Conservation (phyloP, 1,140 invertebrate species). For the Wasmannia auropunctata region DNA sequence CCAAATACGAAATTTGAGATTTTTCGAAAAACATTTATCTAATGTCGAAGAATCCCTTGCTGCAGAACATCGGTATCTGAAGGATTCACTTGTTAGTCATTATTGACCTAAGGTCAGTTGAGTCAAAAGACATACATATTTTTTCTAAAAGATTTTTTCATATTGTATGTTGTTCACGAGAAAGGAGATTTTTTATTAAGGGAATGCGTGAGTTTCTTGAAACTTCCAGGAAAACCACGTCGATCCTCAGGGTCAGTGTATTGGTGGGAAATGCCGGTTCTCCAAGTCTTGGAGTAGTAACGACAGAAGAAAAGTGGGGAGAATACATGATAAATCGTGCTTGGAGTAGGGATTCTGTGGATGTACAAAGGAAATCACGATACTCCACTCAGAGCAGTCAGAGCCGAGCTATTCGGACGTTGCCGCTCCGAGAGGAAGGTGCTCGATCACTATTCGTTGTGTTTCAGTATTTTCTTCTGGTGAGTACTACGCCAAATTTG, state of each 20-base stretch:
- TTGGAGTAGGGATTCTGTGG: slow-evolving; percentile 7
- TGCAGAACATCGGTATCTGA: background rate
- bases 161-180: background rate
- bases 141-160: background rate
- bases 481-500: slow-evolving; percentile 20
- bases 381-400: background rate
- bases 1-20: background rate
- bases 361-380: slow-evolving; percentile 27
- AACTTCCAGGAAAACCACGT: slow-evolving; percentile 37
- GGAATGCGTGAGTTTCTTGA: background rate
- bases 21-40: background rate
- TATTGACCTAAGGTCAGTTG: background rate
- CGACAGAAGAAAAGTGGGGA: slow-evolving; percentile 39
- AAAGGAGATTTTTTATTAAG: background rate
- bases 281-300: background rate
- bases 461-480: slow-evolving; percentile 1
- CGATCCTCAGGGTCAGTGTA: background rate
- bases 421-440: slow-evolving; percentile 6
- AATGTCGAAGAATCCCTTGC: background rate
- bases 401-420: background rate
- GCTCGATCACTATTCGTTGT: background rate
- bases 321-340: slow-evolving; percentile 47
- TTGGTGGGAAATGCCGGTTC: slow-evolving; percentile 60
- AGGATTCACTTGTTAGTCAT: background rate
- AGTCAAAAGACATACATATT: background rate